Percentiles rank a stretch among this genome's conserved stretches.
phyloP scores from a whole-genome alignment of 2,888 invertebrate species.

The Drosophila fungiperda region DNA sequence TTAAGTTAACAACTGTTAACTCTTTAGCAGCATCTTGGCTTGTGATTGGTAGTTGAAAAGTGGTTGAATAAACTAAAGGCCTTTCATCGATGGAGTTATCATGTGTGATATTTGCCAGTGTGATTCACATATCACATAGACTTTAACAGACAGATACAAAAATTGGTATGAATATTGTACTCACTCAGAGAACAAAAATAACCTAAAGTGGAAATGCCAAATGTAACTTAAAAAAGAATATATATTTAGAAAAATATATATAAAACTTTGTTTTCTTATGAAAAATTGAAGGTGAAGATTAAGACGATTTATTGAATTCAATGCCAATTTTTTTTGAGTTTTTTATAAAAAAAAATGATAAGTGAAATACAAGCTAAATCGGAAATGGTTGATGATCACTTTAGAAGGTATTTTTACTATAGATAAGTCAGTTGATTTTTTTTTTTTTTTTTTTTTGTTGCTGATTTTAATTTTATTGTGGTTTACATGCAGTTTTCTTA shows the following conservation, averaged over 20 bases:
- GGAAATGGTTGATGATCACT: background rate
- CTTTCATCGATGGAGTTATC: background rate
- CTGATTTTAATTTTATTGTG: constrained; percentile 5
- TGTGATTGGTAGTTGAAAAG: background rate
- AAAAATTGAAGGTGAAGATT: background rate
- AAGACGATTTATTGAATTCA: background rate
- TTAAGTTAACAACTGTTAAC: constrained; percentile 20
- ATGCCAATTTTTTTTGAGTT: background rate
- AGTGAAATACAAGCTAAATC: background rate
- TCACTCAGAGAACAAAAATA: background rate
- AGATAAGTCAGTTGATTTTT: background rate
- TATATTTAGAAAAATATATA: background rate
- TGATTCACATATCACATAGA: background rate
- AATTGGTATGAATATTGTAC: background rate
- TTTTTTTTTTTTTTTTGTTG: background rate
- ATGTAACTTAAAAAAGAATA: background rate
- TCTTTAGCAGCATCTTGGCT: constrained; percentile 4
- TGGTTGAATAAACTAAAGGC: background rate
- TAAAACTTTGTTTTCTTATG: no score
- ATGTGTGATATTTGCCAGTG: background rate
- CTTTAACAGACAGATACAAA: background rate
- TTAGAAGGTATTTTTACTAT: background rate
- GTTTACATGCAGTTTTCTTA: constrained; percentile 7
- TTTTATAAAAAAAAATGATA: background rate
- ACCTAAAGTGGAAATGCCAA: background rate